Evolutionary conservation across 1,140 invertebrate genomes (phyloP), one percentile per base, ranked within the genome.

Genomic region (Drosophila sturtevanti): DNA sequence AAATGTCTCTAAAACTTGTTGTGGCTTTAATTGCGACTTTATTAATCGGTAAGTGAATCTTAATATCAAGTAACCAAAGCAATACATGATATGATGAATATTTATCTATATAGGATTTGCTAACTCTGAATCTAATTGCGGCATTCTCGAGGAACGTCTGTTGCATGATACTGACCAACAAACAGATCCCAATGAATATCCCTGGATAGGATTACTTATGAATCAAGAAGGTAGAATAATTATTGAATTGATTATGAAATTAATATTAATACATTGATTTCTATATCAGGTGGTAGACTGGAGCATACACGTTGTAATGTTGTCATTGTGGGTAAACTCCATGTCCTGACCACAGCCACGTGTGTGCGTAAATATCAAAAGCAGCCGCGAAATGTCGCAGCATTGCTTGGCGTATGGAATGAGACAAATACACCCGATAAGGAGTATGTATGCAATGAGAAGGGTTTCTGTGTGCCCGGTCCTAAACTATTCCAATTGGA

Each of bases 401-500:
- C 72, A 1, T 41, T 78, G 12, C 4, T 87, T 54, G 84, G 84
- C 3, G 54, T 80, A 2, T 80, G 68, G 67, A 51, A 82, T 18
- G 62, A 73, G 31, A 68, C 35, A 1, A n/a, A 66, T 18, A 0
- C 60, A 1, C 51, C 56, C 0, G 69, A 68, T 0, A 63, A 68
- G 5, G 64, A 72, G 4, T 66, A 69, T 5, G 24, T 31, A 0
- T 89, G 84, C 54, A 89, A 84, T 67, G 37, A 6, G 0, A 73
- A 68, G n/a, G 84, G 77, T 1, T 89, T 84, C 21, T 89, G 84
- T 63, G 74, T 77, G n/a, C 77, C 79, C 0, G 63, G 69, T 0
- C 84, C 84, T 0, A 41, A 56, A 22, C 51, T 69, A 4, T 37
- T 67, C 6, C 18, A n/a, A 0, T 64, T 89, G 10, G 18, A 44